phyloP scores from a whole-genome alignment of 2,888 invertebrate species.

The Oxyscelio sp. region DNA sequence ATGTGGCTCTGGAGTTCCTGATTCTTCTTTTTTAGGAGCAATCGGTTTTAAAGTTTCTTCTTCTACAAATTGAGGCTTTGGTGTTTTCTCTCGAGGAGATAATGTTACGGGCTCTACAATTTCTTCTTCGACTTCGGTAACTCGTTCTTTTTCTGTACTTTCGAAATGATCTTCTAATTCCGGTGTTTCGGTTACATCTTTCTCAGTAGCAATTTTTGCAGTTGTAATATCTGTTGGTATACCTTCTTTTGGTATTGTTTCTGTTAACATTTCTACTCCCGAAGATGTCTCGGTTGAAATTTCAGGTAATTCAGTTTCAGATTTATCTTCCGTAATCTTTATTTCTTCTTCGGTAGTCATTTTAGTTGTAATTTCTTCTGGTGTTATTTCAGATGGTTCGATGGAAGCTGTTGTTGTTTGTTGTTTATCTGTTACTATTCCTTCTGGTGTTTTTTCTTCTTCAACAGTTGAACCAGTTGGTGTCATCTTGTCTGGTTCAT shows the following conservation, averaged over 20 bases:
- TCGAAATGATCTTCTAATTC: conserved; percentile 64
- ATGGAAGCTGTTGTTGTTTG: conserved; percentile 35
- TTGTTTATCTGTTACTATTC: conserved; percentile 54
- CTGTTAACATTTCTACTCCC: conserved; percentile 5
- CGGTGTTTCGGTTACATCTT: conserved; percentile 69
- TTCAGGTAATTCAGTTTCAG: conserved; percentile 51
- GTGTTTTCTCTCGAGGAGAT: conserved; percentile 59
- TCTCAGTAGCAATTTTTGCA: conserved; percentile 52
- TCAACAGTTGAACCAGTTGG: conserved; percentile 45
- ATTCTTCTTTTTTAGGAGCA: conserved; percentile 67
- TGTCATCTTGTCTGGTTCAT: conserved; percentile 58
- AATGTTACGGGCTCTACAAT: conserved; percentile 26
- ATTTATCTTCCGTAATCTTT: conserved; percentile 1
- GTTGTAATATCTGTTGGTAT: conserved; percentile 66
- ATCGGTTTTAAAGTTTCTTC: conserved; percentile 53
- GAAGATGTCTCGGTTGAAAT: conserved; percentile 37
- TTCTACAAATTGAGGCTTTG: conserved; percentile 53
- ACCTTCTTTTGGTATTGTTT: conserved; percentile 52
- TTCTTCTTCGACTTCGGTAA: conserved; percentile 45
- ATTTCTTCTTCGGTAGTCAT: conserved; percentile 26
- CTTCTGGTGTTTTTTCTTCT: conserved; percentile 70
- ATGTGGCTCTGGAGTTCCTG: conserved; percentile 19
- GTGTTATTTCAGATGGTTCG: conserved; percentile 53
- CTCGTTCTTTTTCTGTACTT: conserved; percentile 55
- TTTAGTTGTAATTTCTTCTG: conserved; percentile 59